phyloP scores from a whole-genome alignment of 1,140 invertebrate species.

The Drosophila subobscura region DNA sequence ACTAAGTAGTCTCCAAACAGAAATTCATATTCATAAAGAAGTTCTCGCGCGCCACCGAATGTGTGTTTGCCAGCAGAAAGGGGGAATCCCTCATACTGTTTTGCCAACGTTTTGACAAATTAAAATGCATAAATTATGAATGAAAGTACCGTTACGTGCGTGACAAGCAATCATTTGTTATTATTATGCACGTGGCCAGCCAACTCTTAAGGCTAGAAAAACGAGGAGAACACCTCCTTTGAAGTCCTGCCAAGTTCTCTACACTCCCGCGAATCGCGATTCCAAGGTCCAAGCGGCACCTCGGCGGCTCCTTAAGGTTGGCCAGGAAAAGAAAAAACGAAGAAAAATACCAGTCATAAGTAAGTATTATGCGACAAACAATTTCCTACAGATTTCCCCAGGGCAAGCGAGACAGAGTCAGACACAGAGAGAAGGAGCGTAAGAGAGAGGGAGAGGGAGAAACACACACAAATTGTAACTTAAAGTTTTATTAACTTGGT shows the following conservation, averaged over 20 bases:
- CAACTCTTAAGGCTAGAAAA: conserved; percentile 7
- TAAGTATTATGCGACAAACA: conserved; percentile 47
- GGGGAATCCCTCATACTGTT: conserved; percentile 13
- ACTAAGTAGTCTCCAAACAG: too few species aligned
- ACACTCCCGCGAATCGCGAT: too few species aligned
- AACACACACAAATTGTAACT: conserved; percentile 48
- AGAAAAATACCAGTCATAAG: conserved; percentile 41
- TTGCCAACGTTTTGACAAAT: conserved; percentile 68
- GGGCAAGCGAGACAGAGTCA: conserved; percentile 8
- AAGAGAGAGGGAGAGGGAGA: neutral
- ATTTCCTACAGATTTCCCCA: conserved; percentile 47
- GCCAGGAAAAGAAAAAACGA: conserved; percentile 11
- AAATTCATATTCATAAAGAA: conserved; percentile 37
- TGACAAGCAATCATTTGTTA: conserved; percentile 82
- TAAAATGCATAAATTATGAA: conserved; percentile 83
- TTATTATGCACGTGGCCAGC: conserved; percentile 77
- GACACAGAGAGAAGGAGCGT: neutral
- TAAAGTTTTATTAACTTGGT: conserved; percentile 62
- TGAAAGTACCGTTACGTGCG: conserved; percentile 81
- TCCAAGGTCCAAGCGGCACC: too few species aligned
- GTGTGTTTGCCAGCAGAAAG: conserved; percentile 1
- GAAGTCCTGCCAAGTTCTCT: conserved; percentile 14
- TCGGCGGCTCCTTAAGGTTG: too few species aligned
- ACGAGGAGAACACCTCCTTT: conserved; percentile 25
- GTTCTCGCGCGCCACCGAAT: conserved; percentile 10